Percentiles rank a stretch among this genome's conserved stretches.
These are phyloP conservation scores for Rhagoletis pomonella DNA, from an alignment of 1,140 invertebrate species.

Conservation along the genomic window DNA sequence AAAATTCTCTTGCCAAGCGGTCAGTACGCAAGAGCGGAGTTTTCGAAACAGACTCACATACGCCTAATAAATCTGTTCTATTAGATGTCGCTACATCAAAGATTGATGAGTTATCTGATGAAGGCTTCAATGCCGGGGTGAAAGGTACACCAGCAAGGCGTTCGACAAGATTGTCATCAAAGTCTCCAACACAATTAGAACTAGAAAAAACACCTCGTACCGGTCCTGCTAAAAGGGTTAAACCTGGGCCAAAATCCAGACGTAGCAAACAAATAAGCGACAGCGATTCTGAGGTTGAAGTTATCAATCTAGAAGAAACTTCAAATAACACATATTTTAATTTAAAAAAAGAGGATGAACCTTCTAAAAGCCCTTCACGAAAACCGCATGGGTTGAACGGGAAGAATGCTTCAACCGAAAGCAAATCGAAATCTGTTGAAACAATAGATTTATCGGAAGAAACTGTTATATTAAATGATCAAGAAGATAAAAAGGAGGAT, in stretches of 20 bases:
- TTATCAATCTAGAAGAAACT: constrained; percentile 49
- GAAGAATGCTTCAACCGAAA: neutral
- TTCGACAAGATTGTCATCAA: constrained; percentile 65
- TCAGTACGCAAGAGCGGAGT: constrained; percentile 57
- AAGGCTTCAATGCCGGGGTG: neutral
- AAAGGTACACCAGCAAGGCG: constrained; percentile 42
- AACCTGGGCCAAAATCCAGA: constrained; percentile 7
- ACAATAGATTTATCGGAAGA: constrained; percentile 39
- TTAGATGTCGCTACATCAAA: neutral
- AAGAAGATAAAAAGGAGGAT: too few species aligned
- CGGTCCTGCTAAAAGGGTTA: neutral
- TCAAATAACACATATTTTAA: neutral
- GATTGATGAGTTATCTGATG: neutral
- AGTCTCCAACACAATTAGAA: constrained; percentile 61
- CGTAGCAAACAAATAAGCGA: neutral
- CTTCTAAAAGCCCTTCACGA: neutral
- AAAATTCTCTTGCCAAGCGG: constrained; percentile 42
- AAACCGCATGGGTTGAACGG: neutral
- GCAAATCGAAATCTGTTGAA: neutral
- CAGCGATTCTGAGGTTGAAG: constrained; percentile 36
- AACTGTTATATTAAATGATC: neutral
- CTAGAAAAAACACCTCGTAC: neutral
- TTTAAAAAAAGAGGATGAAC: neutral
- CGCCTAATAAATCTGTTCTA: constrained; percentile 54
- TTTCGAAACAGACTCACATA: constrained; percentile 58